These are phyloP conservation scores for Salvator merianae DNA, from an alignment of 2,113 vertebrate species.

Conservation along the genomic window DNA sequence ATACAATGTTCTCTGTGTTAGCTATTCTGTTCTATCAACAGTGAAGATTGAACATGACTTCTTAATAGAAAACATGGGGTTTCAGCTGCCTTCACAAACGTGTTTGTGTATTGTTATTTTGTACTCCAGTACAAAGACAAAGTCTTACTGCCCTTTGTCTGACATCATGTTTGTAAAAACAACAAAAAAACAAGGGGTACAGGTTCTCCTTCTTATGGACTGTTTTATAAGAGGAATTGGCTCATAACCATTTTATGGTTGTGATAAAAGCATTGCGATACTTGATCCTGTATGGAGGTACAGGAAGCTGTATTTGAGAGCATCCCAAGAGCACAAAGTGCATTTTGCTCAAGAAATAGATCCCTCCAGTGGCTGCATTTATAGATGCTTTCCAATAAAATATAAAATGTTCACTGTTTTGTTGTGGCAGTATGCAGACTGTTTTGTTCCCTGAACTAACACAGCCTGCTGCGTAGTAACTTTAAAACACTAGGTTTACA, in stretches of 20 bases:
- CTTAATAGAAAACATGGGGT: conserved; percentile 86
- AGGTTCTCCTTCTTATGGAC: conserved; percentile 60
- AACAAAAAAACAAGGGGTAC: not conserved
- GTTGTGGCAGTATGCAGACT: conserved; percentile 41
- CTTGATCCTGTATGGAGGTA: conserved; percentile 64
- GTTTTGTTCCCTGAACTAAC: conserved; percentile 39
- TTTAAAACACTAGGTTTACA: conserved; percentile 63
- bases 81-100: conserved; percentile 80
- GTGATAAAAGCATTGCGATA: conserved; percentile 73
- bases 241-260: conserved; percentile 76
- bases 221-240: conserved; percentile 76
- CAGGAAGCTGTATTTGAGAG: conserved; percentile 70
- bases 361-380: conserved; percentile 77
- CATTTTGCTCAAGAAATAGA: conserved; percentile 72
- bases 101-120: conserved; percentile 84
- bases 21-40: conserved; percentile 86
- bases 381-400: conserved; percentile 65
- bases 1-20: conserved; percentile 84
- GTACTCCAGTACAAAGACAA: conserved; percentile 78
- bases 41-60: conserved; percentile 87
- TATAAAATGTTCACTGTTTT: conserved; percentile 62
- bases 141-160: conserved; percentile 81
- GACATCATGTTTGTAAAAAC: conserved; percentile 75
- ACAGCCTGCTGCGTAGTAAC: conserved; percentile 38
- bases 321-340: conserved; percentile 61